Evolutionary conservation across 2,888 invertebrate genomes (phyloP).

Genomic region (Dicranocentrus wangi): DNA sequence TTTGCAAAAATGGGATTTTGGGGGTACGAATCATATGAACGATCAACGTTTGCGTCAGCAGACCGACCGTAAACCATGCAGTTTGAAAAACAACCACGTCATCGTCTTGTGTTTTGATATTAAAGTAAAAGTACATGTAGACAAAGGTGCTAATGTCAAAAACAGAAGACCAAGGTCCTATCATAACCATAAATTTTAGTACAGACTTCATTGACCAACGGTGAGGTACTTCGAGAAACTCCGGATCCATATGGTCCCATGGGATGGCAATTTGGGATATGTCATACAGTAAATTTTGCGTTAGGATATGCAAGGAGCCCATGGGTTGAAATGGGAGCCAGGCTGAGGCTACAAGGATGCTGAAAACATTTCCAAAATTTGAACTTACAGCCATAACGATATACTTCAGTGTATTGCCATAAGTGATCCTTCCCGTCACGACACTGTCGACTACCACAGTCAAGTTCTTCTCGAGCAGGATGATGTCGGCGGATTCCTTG

Average conservation of each 20-base stretch:
- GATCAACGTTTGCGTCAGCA: conserved; percentile 55
- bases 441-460: conserved; percentile 46
- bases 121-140: conserved; percentile 62
- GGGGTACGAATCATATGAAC: conserved; percentile 61
- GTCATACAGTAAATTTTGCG: conserved; percentile 64
- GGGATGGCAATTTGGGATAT: conserved; percentile 60
- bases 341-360: conserved; percentile 54
- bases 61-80: conserved; percentile 43
- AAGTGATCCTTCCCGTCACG: conserved; percentile 43
- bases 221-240: conserved; percentile 63
- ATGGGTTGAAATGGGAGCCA: conserved; percentile 65
- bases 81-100: conserved; percentile 18
- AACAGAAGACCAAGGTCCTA: conserved; percentile 65
- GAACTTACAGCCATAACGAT: conserved; percentile 45
- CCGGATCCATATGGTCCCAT: conserved; percentile 60
- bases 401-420: conserved; percentile 64
- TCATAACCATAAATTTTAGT: conserved; percentile 61
- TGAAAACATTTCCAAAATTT: conserved; percentile 64
- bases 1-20: conserved; percentile 54
- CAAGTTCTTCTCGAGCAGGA: conserved; percentile 54
- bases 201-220: conserved; percentile 64
- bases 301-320: conserved; percentile 51
- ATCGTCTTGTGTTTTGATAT: conserved; percentile 31
- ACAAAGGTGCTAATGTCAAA: conserved; percentile 60
- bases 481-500: conserved; percentile 61